Base-by-base conservation (phyloP, 2,797 vertebrate genomes). In the Erethizon dorsatum region DNA sequence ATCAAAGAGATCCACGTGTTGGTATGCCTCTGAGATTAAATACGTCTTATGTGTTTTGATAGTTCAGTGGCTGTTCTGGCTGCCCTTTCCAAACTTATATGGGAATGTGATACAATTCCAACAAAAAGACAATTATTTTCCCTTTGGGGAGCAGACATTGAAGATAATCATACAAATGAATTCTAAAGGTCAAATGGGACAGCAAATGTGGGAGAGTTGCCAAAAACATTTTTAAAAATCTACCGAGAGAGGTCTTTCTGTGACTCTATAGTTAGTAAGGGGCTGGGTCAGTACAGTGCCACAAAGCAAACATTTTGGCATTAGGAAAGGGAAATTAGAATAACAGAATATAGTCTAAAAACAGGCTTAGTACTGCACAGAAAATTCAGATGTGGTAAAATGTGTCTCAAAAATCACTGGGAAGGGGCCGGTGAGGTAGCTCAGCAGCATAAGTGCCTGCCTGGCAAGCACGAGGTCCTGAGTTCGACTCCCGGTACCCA, bases 141-240 rank as follows among this genome's bases (percentile, higher is more conserved):
- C 37, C 83, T 33, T 33, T 83, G 15, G 83, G 59, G 50, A 77
- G 28, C 41, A 52, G 41, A 83, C 88, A 75, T 45, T 83, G 33
- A 86, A 12, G 45, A 50, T 93, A 93, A 86, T 94, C 83, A 83
- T 18, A 67, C 6, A 69, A 78, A 88, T 94, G 89, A 83, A 69
- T 94, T 54, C 24, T 63, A 77, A 91, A 96, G 59, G 75, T 93
- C 82, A 90, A 82, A 65, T 2, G 37, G 41, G 75, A 65, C 47
- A 65, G 63, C 41, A 52, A 90, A 85, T 10, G 0, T 61, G 4
- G 82, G 28, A 56, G 37, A n/a, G 17, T 20, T 87, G 28, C 94
- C 83, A 92, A 75, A 75, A 92, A 45, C 37, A 88, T 73, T 91
- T 85, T 31, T 13, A 65, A 45, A 63, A 82, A 33, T 95, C 41